Base-by-base conservation (phyloP, 1,140 invertebrate species). In the Pomacea maculata region DNA sequence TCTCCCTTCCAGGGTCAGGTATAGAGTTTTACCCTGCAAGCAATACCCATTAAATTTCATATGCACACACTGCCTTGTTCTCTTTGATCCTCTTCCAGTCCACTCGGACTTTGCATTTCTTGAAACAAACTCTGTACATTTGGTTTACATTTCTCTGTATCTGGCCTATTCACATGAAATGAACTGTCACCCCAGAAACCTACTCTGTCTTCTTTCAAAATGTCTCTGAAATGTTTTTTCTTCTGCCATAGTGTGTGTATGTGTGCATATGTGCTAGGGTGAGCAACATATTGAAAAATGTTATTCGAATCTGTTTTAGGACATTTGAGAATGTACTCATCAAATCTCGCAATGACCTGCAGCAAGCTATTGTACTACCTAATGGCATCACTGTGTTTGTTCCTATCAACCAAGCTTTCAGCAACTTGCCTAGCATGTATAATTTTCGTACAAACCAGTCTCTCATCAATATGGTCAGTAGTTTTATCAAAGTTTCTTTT, bases 351-450 rank as follows among this genome's bases (percentile, higher is more conserved):
- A 83, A 85, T 34, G 83, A 85, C 9, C 57, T 83, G 5, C 79
- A 83, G 54, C 45, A 85, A n/a, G 63, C 80, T 34, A 61, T 87
- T 17, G 83, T 83, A 11, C 55, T 72, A 6, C 72, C 83, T 9
- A 79, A 63, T 54, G 85, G 85, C 10, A 84, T 87, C 0, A 86
- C 84, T 19, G 80, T 87, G 0, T 86, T 87, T 82, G 82, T 83
- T 17, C 85, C 87, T 3, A 85, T 73, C 45, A 83, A 83, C 70
- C 63, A 82, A 11, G 87, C 87, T 34, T 85, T 87, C 75, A 34
- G 29, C 34, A 83, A 80, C 52, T 61, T 87, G 6, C 83, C 80
- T 14, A 75, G 65, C 61, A 81, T 79, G 6, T 75, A 80, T 61
- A 83, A 83, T 71, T 64, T 86, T 19, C 29, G 70, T n/a, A 77